phyloP scores from a whole-genome alignment of 1,140 invertebrate species.

The Cydia fagiglandana region DNA sequence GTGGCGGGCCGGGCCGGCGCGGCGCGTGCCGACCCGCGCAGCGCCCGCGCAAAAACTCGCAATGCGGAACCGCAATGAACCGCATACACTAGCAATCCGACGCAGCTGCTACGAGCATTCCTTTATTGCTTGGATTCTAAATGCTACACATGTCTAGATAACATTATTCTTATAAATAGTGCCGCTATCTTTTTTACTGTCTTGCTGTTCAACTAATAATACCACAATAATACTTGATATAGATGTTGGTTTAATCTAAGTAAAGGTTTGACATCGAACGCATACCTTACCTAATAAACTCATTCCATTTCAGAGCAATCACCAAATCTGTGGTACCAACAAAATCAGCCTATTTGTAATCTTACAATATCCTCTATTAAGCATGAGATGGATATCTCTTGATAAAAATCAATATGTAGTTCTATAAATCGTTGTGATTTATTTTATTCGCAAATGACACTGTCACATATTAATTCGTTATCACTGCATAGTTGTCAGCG shows the following conservation, averaged over 20 bases:
- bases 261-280: background rate
- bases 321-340: background rate
- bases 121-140: constrained; percentile 41
- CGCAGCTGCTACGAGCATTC: constrained; percentile 55
- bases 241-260: background rate
- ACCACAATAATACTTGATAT: too few species aligned
- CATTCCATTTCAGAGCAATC: background rate
- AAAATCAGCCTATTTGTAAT: constrained; percentile 19
- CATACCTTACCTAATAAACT: background rate
- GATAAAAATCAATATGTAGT: constrained; percentile 17
- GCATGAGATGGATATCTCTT: constrained; percentile 18
- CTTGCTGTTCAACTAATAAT: background rate
- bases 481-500: constrained; percentile 51
- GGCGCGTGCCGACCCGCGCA: constrained; percentile 34
- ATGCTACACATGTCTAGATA: constrained; percentile 1
- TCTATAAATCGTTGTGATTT: constrained; percentile 25
- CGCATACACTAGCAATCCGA: constrained; percentile 49
- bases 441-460: constrained; percentile 22
- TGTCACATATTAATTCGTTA: constrained; percentile 43
- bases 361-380: background rate
- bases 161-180: background rate
- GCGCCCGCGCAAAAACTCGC: constrained; percentile 51
- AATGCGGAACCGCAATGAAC: constrained; percentile 53
- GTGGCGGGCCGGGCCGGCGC: constrained; percentile 16
- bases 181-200: background rate